These are phyloP conservation scores for Gambusia yucatana DNA, from an alignment of 2,797 vertebrate genomes.

Conservation along the genomic window DNA sequence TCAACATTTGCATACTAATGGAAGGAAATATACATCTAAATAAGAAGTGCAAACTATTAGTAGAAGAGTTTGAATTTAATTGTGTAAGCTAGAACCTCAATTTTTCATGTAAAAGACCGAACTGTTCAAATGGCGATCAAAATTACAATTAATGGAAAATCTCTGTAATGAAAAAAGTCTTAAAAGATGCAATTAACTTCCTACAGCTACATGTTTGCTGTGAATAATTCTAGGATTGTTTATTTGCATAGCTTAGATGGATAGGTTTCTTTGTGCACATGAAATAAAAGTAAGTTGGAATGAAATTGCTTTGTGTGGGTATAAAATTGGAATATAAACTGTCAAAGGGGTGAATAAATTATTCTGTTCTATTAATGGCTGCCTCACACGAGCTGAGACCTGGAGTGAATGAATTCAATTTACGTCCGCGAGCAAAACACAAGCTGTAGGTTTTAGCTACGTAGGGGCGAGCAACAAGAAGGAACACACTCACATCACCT, in stretches of 20 bases:
- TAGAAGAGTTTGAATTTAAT: too few species aligned
- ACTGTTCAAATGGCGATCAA: too few species aligned
- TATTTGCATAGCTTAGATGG: not conserved
- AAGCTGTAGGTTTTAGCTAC: constrained; percentile 12
- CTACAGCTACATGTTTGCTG: not conserved
- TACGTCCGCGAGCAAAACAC: constrained; percentile 2
- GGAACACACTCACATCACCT: constrained; percentile 11
- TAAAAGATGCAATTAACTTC: not conserved
- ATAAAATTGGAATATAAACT: not conserved
- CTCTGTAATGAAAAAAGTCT: not conserved
- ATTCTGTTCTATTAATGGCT: constrained; percentile 4
- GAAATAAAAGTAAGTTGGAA: not conserved
- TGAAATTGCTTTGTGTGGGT: not conserved
- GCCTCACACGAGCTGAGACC: not conserved
- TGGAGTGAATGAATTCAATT: constrained; percentile 3
- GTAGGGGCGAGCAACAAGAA: constrained; percentile 24
- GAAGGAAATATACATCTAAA: not conserved
- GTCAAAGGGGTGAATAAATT: not conserved
- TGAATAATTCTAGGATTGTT: not conserved
- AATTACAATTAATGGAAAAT: not conserved
- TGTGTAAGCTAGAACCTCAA: too few species aligned
- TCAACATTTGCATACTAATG: not conserved
- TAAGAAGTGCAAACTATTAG: not conserved
- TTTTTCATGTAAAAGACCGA: too few species aligned
- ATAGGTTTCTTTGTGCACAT: not conserved